Percentiles rank a stretch among this genome's conserved stretches.
Conservation (phyloP, 2,888 invertebrate species). For the Phengaris alcon region DNA sequence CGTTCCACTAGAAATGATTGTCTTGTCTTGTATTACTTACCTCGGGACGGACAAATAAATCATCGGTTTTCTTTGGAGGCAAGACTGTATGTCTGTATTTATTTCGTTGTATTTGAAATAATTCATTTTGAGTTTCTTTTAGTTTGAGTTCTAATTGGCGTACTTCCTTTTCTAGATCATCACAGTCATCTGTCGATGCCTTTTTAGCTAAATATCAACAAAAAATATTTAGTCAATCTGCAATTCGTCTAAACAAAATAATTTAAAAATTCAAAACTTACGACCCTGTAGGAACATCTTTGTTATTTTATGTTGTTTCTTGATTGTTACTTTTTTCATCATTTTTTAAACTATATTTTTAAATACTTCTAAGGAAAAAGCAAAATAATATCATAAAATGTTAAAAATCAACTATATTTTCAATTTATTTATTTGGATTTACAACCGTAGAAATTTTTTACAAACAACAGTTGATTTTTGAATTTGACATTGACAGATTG, state of each 20-base stretch:
- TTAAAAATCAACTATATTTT: neutral
- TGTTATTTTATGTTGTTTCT: slow-evolving; percentile 60
- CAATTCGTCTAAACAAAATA: neutral
- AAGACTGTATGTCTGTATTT: slow-evolving; percentile 48
- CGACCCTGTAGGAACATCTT: slow-evolving; percentile 57
- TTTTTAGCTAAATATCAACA: slow-evolving; percentile 38
- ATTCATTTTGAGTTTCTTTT: slow-evolving; percentile 54
- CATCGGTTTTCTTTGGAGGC: slow-evolving; percentile 45
- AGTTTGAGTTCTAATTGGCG: slow-evolving; percentile 51
- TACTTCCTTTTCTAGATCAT: slow-evolving; percentile 56
- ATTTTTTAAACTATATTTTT: neutral
- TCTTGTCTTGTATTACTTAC: slow-evolving; percentile 41
- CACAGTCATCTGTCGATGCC: slow-evolving; percentile 47
- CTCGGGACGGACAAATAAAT: slow-evolving; percentile 54
- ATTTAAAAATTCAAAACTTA: slow-evolving; percentile 34
- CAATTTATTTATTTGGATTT: too few relatives aligned
- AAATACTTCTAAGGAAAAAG: neutral
- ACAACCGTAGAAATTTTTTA: too few relatives aligned
- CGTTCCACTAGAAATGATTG: too few relatives aligned
- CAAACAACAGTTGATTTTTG: neutral
- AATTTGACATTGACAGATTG: slow-evolving; percentile 30
- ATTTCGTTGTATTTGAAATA: slow-evolving; percentile 59
- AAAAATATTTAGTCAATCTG: neutral
- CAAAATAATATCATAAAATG: neutral
- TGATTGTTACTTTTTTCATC: slow-evolving; percentile 37